Conservation (phyloP, 1,140 invertebrate genomes). For the Onthophagus taurus region DNA sequence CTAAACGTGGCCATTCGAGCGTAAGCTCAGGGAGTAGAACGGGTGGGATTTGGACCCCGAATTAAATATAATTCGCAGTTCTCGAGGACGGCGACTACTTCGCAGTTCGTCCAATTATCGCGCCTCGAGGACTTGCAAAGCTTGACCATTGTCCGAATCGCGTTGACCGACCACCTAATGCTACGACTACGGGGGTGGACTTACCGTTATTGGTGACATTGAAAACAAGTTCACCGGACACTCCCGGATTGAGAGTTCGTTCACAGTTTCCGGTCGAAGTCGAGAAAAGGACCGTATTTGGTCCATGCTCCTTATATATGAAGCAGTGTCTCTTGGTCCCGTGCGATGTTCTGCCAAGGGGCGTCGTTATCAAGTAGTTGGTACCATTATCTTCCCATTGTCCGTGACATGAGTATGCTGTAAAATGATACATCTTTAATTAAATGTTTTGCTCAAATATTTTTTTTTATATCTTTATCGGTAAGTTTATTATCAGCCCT, state of each 20-base stretch:
- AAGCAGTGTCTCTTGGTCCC: conserved; percentile 51
- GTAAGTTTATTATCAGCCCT: no score
- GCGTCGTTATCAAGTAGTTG: conserved; percentile 68
- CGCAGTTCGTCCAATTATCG: no score
- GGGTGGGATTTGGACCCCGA: no score
- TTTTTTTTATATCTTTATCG: conserved; percentile 1
- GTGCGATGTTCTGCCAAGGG: conserved; percentile 47
- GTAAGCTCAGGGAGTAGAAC: no score
- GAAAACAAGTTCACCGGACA: conserved; percentile 40
- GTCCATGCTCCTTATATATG: conserved; percentile 44
- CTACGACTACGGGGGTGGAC: no score
- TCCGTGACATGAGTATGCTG: conserved; percentile 80
- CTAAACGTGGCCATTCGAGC: no score
- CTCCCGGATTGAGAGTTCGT: conserved; percentile 37
- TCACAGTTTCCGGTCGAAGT: conserved; percentile 48
- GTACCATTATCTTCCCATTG: conserved; percentile 64
- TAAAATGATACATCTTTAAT: conserved; percentile 22
- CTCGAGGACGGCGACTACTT: no score
- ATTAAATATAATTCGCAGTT: no score
- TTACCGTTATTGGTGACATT: conserved; percentile 44
- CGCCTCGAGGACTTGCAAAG: no score
- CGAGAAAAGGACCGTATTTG: conserved; percentile 41
- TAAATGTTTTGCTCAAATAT: background rate
- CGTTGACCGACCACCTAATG: no score
- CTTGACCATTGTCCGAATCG: no score